Conservation (phyloP, 2,888 invertebrate genomes). For the Drosophila affinis region DNA sequence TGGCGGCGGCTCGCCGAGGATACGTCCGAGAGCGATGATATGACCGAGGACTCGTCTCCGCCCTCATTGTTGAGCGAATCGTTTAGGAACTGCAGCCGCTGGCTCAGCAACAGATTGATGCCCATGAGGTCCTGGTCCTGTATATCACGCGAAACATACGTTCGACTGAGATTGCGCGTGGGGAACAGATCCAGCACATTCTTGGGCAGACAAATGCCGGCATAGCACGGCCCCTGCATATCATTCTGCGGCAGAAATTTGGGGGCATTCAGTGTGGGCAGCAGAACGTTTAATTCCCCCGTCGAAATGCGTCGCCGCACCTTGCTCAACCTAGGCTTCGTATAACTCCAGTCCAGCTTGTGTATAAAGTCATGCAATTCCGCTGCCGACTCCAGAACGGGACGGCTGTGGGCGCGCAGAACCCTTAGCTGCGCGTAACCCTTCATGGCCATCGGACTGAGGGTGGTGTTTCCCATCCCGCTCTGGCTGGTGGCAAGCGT, state of each 20-base stretch:
- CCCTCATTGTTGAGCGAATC: conserved; percentile 82
- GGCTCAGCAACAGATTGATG: conserved; percentile 70
- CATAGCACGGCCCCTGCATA: conserved; percentile 83
- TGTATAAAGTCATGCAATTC: conserved; percentile 85
- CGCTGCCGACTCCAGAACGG: conserved; percentile 87
- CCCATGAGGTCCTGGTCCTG: conserved; percentile 82
- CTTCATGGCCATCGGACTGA: conserved; percentile 90
- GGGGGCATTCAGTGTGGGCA: conserved; percentile 79
- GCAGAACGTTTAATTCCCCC: conserved; percentile 81
- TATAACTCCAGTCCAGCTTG: conserved; percentile 79
- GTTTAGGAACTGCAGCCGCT: conserved; percentile 81
- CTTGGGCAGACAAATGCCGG: conserved; percentile 84
- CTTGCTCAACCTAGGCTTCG: conserved; percentile 74
- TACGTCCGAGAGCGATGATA: conserved; percentile 84
- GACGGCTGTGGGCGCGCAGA: conserved; percentile 87
- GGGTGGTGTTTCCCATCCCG: conserved; percentile 75
- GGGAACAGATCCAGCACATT: conserved; percentile 83
- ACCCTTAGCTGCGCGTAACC: conserved; percentile 90
- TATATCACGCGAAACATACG: conserved; percentile 83
- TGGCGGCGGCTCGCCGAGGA: conserved; percentile 82
- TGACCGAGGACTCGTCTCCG: conserved; percentile 82
- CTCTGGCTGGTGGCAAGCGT: conserved; percentile 79
- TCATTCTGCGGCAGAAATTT: conserved; percentile 82
- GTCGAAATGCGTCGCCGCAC: conserved; percentile 74
- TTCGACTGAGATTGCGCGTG: conserved; percentile 78